phyloP scores from a whole-genome alignment of 2,797 vertebrate genomes.

The Zonotrichia albicollis region DNA sequence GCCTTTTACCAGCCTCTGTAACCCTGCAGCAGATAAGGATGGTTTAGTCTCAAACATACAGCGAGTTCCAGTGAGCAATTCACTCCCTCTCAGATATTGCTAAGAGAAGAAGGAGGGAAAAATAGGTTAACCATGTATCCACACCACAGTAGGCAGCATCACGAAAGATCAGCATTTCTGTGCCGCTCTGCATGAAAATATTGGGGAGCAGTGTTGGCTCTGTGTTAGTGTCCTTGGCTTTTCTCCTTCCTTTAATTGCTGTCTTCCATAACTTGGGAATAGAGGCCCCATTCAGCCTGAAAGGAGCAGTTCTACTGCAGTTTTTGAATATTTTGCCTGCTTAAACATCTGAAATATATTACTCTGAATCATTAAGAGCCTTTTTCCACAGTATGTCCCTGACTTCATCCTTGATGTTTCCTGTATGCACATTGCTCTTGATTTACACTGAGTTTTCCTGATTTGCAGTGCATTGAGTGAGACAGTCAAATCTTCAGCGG shows the following conservation, averaged over 20 bases:
- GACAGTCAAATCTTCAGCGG: background rate
- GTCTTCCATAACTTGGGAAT: background rate
- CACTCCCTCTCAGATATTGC: background rate
- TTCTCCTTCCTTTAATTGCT: constrained; percentile 12
- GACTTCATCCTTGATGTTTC: constrained; percentile 30
- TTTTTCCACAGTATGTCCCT: constrained; percentile 22
- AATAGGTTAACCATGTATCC: background rate
- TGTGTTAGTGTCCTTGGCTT: constrained; percentile 1
- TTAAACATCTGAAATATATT: constrained; percentile 34
- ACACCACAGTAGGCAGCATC: background rate
- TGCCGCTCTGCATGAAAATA: background rate
- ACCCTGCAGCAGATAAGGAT: background rate
- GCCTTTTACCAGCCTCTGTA: background rate
- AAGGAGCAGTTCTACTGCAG: background rate
- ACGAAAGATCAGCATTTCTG: background rate
- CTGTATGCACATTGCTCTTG: background rate
- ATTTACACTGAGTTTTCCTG: constrained; percentile 2
- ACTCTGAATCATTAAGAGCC: constrained; percentile 5
- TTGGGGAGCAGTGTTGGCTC: background rate
- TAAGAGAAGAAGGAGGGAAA: background rate
- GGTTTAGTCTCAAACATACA: background rate
- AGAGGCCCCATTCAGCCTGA: constrained; percentile 1
- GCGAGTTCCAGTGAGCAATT: background rate
- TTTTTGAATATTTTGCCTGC: constrained; percentile 42
- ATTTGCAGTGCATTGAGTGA: background rate